Evolutionary conservation across 2,113 vertebrate genomes (phyloP), one percentile per base, ranked within the genome.

Genomic region (Vidua macroura): DNA sequence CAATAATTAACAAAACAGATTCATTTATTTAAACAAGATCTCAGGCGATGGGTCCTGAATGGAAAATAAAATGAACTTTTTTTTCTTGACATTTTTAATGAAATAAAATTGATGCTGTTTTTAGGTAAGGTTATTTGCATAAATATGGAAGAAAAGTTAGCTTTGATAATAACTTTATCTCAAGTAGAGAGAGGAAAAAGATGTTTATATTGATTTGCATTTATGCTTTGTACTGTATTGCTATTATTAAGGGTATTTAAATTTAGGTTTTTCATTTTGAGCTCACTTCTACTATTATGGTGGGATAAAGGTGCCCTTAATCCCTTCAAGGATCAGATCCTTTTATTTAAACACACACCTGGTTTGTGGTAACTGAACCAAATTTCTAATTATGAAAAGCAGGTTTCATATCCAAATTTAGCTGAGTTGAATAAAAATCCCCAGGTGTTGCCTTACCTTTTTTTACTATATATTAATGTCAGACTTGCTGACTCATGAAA

Each of bases 401-500:
- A 92, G 64, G 31, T 86, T 96, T 92, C 69, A 67, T 73, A 91
- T 31, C n/a, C 63, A 84, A 89, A 95, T 92, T 94, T 92, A 93
- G 73, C 80, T 86, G 64, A 66, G 81, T 27, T 69, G 51, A 72
- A 95, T 73, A 85, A 92, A 94, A 94, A 46, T 63, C 52, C 10
- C 23, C 66, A 93, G 90, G 73, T 93, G 85, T 82, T 86, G 33
- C 41, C 30, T 59, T 74, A 60, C 51, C 46, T 75, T 67, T 86
- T 85, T 83, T 86, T 55, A 27, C 52, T 81, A 56, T 53, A 93
- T 78, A 86, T 93, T 83, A 95, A 95, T 74, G 44, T 70, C 79
- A 88, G 60, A 84, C 64, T 86, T 96, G 93, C 93, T 92, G 92
- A 94, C 67, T 95, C 85, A 97, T 86, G 79, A 93, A 93, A 93